phyloP scores from a whole-genome alignment of 1,140 invertebrate species.

The Polyergus mexicanus region DNA sequence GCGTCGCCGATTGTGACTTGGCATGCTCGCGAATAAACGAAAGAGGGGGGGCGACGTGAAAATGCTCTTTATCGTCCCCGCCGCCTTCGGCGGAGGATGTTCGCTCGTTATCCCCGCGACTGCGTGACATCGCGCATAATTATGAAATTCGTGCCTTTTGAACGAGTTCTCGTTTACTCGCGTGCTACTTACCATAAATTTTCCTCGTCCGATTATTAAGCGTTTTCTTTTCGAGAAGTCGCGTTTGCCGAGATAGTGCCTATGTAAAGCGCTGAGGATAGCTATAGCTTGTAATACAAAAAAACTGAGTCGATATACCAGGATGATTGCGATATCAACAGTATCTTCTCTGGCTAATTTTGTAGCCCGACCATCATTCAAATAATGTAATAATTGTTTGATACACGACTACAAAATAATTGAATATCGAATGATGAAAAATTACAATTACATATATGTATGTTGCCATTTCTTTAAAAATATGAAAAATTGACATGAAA shows the following conservation, averaged over 20 bases:
- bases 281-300: neutral
- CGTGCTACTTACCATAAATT: neutral
- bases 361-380: neutral
- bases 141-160: conserved; percentile 9
- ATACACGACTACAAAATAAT: neutral
- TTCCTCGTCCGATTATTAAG: no score
- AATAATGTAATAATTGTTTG: neutral
- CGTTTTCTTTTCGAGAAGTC: neutral
- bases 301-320: neutral
- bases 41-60: conserved; percentile 56
- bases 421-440: neutral
- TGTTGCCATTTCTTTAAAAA: neutral
- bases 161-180: neutral
- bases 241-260: neutral
- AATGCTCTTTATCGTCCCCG: conserved; percentile 29
- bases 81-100: neutral
- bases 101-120: conserved; percentile 45
- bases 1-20: conserved; percentile 73
- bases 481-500: neutral
- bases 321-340: neutral
- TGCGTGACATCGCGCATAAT: conserved; percentile 5
- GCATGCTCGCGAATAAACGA: conserved; percentile 55
- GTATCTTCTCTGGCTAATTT: neutral
- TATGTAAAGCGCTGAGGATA: neutral
- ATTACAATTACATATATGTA: neutral